phyloP scores from a whole-genome alignment of 1,140 invertebrate species.

The Lasioglossum baleicum region DNA sequence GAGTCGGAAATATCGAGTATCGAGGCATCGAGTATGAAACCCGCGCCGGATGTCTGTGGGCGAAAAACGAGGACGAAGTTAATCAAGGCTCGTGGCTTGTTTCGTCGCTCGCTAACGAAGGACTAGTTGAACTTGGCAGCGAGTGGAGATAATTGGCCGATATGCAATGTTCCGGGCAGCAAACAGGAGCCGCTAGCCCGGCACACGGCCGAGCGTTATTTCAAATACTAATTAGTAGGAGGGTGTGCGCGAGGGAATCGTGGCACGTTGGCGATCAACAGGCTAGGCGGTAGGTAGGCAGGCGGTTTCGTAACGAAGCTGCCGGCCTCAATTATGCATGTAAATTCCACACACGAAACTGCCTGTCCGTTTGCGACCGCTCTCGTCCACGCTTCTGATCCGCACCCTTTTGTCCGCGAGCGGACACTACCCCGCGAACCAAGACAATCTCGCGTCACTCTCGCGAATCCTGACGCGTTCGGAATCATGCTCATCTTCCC shows the following conservation, averaged over 20 bases:
- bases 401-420: slow-evolving; percentile 11
- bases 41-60: too few species aligned
- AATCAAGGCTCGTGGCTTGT: neutral
- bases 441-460: too few species aligned
- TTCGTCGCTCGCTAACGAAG: slow-evolving; percentile 17
- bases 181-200: neutral
- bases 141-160: slow-evolving; percentile 33
- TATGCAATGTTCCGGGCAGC: slow-evolving; percentile 3
- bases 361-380: neutral
- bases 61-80: neutral
- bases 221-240: slow-evolving; percentile 53
- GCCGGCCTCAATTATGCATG: slow-evolving; percentile 52
- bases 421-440: too few species aligned
- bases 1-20: too few species aligned
- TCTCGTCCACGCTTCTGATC: neutral
- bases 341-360: slow-evolving; percentile 43
- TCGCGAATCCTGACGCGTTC: too few species aligned
- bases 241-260: slow-evolving; percentile 41
- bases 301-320: slow-evolving; percentile 52
- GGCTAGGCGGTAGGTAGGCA: slow-evolving; percentile 26
- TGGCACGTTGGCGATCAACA: slow-evolving; percentile 45
- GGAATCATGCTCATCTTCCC: too few species aligned
- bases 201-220: slow-evolving; percentile 22
- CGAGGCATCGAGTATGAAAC: too few species aligned
- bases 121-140: slow-evolving; percentile 22